phyloP scores from a whole-genome alignment of 2,888 invertebrate genomes.

The Plagodis pulveraria region DNA sequence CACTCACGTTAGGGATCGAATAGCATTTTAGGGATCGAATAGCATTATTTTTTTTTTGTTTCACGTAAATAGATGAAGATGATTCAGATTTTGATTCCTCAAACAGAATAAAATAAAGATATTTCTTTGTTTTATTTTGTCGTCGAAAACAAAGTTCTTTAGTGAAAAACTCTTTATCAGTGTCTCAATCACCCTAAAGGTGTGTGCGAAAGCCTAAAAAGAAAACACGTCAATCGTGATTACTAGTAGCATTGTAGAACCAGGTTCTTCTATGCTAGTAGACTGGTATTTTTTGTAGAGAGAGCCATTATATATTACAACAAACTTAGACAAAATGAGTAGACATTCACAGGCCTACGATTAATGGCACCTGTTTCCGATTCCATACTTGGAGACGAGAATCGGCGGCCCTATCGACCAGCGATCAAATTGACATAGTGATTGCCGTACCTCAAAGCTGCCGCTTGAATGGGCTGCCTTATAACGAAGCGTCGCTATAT shows the following conservation, averaged over 20 bases:
- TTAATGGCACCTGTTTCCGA: conserved; percentile 11
- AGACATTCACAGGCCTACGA: conserved; percentile 8
- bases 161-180: too few species aligned
- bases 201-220: neutral
- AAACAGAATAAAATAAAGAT: too few species aligned
- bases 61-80: too few species aligned
- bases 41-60: too few species aligned
- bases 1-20: too few species aligned
- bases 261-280: neutral
- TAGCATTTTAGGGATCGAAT: too few species aligned
- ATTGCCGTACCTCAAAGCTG: conserved; percentile 50
- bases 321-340: conserved; percentile 13
- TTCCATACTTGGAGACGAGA: conserved; percentile 48
- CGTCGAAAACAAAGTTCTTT: too few species aligned
- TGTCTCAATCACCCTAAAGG: too few species aligned
- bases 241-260: too few species aligned
- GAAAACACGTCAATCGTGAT: neutral
- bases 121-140: too few species aligned
- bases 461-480: conserved; percentile 43
- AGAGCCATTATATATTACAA: neutral
- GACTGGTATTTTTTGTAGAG: neutral
- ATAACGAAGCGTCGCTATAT: conserved; percentile 24
- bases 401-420: conserved; percentile 43
- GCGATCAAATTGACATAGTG: conserved; percentile 48
- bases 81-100: too few species aligned